Percentiles rank a stretch among this genome's conserved stretches.
Evolutionary conservation across 2,113 vertebrate species (phyloP).

Genomic region (Poeciliopsis prolifica): DNA sequence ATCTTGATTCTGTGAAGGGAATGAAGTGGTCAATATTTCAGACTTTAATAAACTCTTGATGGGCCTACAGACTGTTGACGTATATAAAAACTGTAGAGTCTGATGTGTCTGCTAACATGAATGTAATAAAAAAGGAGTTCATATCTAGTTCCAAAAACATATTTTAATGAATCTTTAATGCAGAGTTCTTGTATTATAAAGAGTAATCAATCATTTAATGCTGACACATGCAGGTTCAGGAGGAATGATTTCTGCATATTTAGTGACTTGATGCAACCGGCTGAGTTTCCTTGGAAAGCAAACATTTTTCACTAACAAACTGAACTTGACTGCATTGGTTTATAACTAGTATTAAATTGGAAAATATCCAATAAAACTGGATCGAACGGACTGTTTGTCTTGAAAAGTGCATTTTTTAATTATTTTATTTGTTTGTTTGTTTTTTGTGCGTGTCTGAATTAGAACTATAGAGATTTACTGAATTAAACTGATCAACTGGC

Average conservation of each 20-base stretch:
- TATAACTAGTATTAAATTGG: background rate
- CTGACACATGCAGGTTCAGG: background rate
- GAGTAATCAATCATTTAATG: background rate
- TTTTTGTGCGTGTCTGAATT: too few relatives aligned
- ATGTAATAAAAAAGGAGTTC: too few relatives aligned
- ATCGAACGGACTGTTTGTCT: background rate
- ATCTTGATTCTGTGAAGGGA: background rate
- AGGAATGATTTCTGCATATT: background rate
- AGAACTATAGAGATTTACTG: too few relatives aligned
- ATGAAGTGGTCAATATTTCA: constrained; percentile 1
- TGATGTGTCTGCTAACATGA: background rate
- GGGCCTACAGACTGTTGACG: too few relatives aligned
- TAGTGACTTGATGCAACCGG: background rate
- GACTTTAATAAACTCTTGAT: background rate
- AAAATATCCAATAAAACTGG: background rate
- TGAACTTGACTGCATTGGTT: background rate
- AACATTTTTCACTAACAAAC: background rate
- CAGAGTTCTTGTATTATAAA: background rate
- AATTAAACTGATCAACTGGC: background rate
- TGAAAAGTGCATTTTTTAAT: background rate
- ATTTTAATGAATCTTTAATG: background rate
- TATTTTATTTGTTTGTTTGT: too few relatives aligned
- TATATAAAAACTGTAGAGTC: background rate
- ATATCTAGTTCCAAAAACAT: background rate
- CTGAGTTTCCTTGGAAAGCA: background rate